These are phyloP conservation scores for Canis aureus DNA, from an alignment of 2,113 vertebrate genomes.

Conservation along the genomic window DNA sequence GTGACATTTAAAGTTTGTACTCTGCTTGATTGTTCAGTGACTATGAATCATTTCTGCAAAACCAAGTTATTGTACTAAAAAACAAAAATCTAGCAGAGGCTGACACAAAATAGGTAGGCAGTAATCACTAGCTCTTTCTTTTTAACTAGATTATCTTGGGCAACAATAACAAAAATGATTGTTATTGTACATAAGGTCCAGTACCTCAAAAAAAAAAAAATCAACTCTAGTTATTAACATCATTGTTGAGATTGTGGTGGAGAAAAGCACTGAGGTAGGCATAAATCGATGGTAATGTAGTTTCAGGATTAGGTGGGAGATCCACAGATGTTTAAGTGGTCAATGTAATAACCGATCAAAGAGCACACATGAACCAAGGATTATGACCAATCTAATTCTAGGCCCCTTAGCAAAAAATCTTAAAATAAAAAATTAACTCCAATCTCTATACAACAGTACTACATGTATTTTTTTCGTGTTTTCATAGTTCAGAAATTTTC, in stretches of 20 bases:
- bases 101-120: background rate
- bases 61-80: conserved; percentile 29
- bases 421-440: background rate
- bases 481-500: background rate
- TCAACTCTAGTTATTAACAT: background rate
- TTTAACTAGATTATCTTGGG: background rate
- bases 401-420: background rate
- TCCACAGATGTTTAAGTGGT: background rate
- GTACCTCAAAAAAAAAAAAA: conserved; percentile 39
- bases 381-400: conserved; percentile 26
- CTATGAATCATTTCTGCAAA: conserved; percentile 51
- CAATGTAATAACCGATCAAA: background rate
- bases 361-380: background rate
- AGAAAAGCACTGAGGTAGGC: background rate
- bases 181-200: background rate
- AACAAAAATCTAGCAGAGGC: conserved; percentile 26
- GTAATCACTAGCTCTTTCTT: conserved; percentile 40
- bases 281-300: background rate
- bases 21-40: background rate
- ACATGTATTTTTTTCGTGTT: background rate
- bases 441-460: background rate
- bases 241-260: background rate
- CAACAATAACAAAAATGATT: background rate
- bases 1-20: background rate
- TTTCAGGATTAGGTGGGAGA: background rate